Evolutionary conservation across 1,140 invertebrate genomes (phyloP).

Genomic region (Drosophila sulfurigaster): DNA sequence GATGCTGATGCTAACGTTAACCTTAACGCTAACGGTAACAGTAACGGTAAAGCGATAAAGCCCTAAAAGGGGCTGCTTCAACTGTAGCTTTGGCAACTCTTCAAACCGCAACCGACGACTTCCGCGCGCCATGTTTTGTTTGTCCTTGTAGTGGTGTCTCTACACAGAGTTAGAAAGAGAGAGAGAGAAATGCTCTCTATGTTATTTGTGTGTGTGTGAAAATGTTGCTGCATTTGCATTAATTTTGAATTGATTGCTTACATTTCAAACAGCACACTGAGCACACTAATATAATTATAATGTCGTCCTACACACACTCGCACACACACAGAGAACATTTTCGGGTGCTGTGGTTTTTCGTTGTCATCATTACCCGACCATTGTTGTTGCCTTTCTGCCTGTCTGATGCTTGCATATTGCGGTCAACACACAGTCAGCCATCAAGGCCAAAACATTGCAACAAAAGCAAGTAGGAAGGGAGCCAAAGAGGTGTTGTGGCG

Average conservation of each 20-base stretch:
- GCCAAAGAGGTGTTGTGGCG: background rate
- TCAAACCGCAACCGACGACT: slow-evolving; percentile 77
- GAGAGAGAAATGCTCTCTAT: too few relatives aligned
- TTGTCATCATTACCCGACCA: slow-evolving; percentile 78
- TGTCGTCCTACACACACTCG: slow-evolving; percentile 44
- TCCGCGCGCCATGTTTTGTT: slow-evolving; percentile 77
- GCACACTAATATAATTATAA: slow-evolving; percentile 79
- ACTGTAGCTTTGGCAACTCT: slow-evolving; percentile 35
- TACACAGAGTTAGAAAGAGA: too few relatives aligned
- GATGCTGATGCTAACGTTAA: slow-evolving; percentile 21
- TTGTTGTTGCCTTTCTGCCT: slow-evolving; percentile 53
- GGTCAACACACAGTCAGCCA: slow-evolving; percentile 63
- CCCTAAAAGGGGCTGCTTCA: slow-evolving; percentile 22
- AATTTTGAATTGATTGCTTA: slow-evolving; percentile 83
- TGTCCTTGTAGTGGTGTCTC: slow-evolving; percentile 44
- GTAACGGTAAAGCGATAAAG: slow-evolving; percentile 13
- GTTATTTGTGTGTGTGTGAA: slow-evolving; percentile 24
- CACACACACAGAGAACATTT: slow-evolving; percentile 9
- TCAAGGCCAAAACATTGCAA: slow-evolving; percentile 52
- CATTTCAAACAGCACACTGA: slow-evolving; percentile 67
- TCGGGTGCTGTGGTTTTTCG: slow-evolving; percentile 67
- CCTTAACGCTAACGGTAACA: background rate
- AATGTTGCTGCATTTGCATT: slow-evolving; percentile 82
- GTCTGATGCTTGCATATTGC: slow-evolving; percentile 57
- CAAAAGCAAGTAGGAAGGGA: slow-evolving; percentile 24